Conservation (phyloP, 2,797 vertebrate species). For the Apogon talboti region DNA sequence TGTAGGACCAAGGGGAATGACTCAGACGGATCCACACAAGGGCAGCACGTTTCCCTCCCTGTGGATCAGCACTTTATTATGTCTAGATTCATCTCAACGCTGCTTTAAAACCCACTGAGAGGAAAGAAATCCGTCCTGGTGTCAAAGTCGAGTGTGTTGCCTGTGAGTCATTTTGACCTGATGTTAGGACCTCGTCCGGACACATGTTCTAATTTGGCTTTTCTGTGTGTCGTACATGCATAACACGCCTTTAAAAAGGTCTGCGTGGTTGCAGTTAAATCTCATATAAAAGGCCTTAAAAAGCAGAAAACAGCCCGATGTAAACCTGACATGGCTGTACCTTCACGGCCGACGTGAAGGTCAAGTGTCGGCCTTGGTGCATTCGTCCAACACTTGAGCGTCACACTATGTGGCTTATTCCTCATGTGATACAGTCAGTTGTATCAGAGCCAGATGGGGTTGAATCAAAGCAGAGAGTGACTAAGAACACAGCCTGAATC, state of each 20-base stretch:
- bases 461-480: constrained; percentile 76
- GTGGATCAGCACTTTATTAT: constrained; percentile 64
- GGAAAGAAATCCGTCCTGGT: constrained; percentile 29
- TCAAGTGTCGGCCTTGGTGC: constrained; percentile 39
- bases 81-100: constrained; percentile 62
- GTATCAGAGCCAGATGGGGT: constrained; percentile 68
- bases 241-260: constrained; percentile 45
- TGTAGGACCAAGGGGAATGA: constrained; percentile 55
- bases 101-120: constrained; percentile 53
- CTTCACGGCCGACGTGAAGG: constrained; percentile 38
- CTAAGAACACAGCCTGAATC: constrained; percentile 76
- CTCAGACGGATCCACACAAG: constrained; percentile 57
- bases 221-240: constrained; percentile 23
- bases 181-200: constrained; percentile 57
- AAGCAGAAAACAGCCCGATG: constrained; percentile 51
- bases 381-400: too few species aligned
- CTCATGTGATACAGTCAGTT: constrained; percentile 62
- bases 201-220: constrained; percentile 29
- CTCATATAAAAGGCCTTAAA: constrained; percentile 39
- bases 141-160: constrained; percentile 20
- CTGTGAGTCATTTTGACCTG: constrained; percentile 63
- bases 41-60: constrained; percentile 53
- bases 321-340: constrained; percentile 44
- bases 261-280: constrained; percentile 46
- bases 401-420: constrained; percentile 46